Conservation (phyloP, 2,797 vertebrate genomes). For the Mionectes olivaceus region DNA sequence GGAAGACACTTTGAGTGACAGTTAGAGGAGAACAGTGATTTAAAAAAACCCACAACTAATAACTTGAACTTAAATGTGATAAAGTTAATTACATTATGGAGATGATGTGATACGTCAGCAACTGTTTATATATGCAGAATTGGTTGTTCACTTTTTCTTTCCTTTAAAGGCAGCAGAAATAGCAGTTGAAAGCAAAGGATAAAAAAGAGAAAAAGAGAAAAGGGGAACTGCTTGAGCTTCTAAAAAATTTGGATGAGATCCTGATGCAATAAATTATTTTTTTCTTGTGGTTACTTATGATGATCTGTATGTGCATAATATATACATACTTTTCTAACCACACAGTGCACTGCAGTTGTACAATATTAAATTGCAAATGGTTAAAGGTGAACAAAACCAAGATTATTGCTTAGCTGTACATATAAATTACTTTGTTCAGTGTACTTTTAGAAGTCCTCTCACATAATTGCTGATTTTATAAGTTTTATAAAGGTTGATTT, state of each 20-base stretch:
- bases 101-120: background rate
- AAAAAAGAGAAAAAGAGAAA: background rate
- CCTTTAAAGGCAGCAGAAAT: background rate
- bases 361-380: slow-evolving; percentile 13
- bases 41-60: slow-evolving; percentile 22
- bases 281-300: background rate
- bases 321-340: slow-evolving; percentile 20
- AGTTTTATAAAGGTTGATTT: background rate
- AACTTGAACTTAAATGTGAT: background rate
- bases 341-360: background rate
- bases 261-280: background rate
- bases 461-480: background rate
- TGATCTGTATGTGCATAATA: background rate
- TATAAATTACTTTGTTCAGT: background rate
- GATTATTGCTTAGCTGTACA: background rate
- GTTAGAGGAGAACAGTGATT: background rate
- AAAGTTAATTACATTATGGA: background rate
- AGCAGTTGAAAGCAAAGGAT: background rate
- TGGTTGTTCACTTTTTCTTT: background rate
- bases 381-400: background rate
- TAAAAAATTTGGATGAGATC: background rate
- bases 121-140: background rate
- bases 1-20: slow-evolving; percentile 54
- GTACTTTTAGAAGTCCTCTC: background rate
- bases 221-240: background rate